These are phyloP conservation scores for Drosophila asahinai DNA, from an alignment of 1,140 invertebrate species.

Conservation along the genomic window DNA sequence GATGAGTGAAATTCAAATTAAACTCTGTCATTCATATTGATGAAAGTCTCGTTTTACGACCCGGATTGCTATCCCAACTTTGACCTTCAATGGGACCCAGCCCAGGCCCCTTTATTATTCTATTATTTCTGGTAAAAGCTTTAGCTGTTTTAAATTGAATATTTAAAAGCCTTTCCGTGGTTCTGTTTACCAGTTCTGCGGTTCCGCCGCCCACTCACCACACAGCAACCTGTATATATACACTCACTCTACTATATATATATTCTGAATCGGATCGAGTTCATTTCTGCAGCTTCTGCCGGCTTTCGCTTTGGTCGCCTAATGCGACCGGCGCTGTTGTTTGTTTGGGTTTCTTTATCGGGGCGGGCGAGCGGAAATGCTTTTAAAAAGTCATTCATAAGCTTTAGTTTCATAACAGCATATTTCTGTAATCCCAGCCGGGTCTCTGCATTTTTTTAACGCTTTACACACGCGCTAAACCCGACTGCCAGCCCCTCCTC, in stretches of 20 bases:
- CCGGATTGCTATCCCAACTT: not conserved
- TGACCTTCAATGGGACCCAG: constrained; percentile 12
- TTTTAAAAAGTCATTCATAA: constrained; percentile 81
- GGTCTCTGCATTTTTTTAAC: constrained; percentile 54
- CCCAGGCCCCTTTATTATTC: constrained; percentile 13
- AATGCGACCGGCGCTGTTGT: constrained; percentile 55
- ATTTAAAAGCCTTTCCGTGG: constrained; percentile 37
- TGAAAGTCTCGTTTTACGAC: not conserved
- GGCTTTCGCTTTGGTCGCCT: constrained; percentile 36
- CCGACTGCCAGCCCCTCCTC: not conserved
- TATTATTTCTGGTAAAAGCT: constrained; percentile 43
- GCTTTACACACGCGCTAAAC: constrained; percentile 55
- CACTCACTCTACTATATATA: not conserved
- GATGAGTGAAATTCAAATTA: constrained; percentile 12
- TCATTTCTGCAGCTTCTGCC: constrained; percentile 33
- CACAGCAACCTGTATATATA: not conserved
- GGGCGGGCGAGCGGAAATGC: constrained; percentile 45
- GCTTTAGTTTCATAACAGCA: constrained; percentile 71
- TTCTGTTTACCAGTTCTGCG: constrained; percentile 25
- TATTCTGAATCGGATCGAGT: constrained; percentile 37
- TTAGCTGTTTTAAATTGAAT: constrained; percentile 43
- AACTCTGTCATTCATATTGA: constrained; percentile 2
- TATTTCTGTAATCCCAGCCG: constrained; percentile 63
- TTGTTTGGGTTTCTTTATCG: constrained; percentile 59
- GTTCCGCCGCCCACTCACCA: constrained; percentile 5